Conservation (phyloP, 2,888 invertebrate species). For the Clitarchus hookeri region DNA sequence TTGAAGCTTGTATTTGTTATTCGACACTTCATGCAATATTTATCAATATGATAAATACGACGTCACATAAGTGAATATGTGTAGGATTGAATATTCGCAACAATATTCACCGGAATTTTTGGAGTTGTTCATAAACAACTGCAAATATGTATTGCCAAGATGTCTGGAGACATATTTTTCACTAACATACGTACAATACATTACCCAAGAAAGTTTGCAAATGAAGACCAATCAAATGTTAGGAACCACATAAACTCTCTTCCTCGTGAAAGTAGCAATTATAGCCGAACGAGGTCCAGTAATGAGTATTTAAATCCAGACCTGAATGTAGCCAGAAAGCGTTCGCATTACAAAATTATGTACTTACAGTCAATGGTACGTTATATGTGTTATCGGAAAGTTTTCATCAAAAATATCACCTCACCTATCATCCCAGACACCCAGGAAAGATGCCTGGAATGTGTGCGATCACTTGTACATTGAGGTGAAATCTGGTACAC, state of each 20-base stretch:
- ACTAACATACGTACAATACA: no score
- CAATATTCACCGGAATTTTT: no score
- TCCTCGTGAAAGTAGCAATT: constrained; percentile 24
- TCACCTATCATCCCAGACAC: constrained; percentile 21
- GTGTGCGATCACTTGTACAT: constrained; percentile 15
- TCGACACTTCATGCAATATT: no score
- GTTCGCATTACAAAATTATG: constrained; percentile 25
- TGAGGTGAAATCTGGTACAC: not conserved
- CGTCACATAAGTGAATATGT: no score
- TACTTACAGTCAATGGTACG: constrained; percentile 21
- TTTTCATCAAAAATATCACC: constrained; percentile 18
- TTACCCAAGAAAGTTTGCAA: not conserved
- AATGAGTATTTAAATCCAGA: constrained; percentile 28
- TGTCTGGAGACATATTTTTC: no score
- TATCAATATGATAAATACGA: no score
- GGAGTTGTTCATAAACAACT: no score
- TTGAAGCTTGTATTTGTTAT: no score
- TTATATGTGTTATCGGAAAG: not conserved
- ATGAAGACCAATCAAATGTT: constrained; percentile 11
- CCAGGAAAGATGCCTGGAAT: constrained; percentile 24
- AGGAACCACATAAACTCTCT: constrained; percentile 20
- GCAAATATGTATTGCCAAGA: no score
- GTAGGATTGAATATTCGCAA: no score
- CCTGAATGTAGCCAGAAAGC: constrained; percentile 11
- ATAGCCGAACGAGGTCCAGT: constrained; percentile 19